Percentiles rank a stretch among this genome's conserved stretches.
Evolutionary conservation across 2,797 vertebrate genomes (phyloP).

Genomic region (Rhincodon typus): DNA sequence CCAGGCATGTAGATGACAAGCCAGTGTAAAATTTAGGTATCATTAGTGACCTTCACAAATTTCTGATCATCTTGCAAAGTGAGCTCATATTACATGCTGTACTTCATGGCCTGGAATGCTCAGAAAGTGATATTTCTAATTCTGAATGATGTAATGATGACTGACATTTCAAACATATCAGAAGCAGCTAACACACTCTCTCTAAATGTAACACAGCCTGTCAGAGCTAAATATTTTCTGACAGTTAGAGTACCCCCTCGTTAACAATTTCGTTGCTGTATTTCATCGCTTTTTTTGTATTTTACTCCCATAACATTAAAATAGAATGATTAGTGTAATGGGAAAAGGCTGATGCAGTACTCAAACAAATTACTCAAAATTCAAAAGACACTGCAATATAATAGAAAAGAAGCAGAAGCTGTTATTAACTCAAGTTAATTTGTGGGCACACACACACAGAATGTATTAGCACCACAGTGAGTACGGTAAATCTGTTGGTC

Average conservation of each 20-base stretch:
- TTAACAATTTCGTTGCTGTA: slow-evolving; percentile 1
- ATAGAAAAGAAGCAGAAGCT: neutral
- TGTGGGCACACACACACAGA: slow-evolving; percentile 40
- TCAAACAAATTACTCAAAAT: neutral
- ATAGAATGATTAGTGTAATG: neutral
- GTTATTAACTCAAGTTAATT: neutral
- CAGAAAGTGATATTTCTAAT: slow-evolving; percentile 40
- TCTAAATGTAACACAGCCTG: slow-evolving; percentile 37
- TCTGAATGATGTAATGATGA: slow-evolving; percentile 41
- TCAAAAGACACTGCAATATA: neutral
- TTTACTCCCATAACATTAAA: neutral
- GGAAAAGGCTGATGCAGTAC: neutral
- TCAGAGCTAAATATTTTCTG: slow-evolving; percentile 38
- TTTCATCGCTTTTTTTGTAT: neutral
- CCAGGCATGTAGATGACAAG: slow-evolving; percentile 23
- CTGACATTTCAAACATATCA: slow-evolving; percentile 39
- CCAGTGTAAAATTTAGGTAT: slow-evolving; percentile 37
- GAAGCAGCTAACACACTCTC: slow-evolving; percentile 21
- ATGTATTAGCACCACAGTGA: slow-evolving; percentile 53
- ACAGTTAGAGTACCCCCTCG: slow-evolving; percentile 38
- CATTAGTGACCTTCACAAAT: slow-evolving; percentile 39
- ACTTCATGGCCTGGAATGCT: slow-evolving; percentile 33
- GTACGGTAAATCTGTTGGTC: slow-evolving; percentile 52
- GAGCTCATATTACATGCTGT: neutral
- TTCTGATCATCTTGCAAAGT: neutral